These are phyloP conservation scores for Mustela nigripes DNA, from an alignment of 2,113 vertebrate genomes.

Conservation along the genomic window DNA sequence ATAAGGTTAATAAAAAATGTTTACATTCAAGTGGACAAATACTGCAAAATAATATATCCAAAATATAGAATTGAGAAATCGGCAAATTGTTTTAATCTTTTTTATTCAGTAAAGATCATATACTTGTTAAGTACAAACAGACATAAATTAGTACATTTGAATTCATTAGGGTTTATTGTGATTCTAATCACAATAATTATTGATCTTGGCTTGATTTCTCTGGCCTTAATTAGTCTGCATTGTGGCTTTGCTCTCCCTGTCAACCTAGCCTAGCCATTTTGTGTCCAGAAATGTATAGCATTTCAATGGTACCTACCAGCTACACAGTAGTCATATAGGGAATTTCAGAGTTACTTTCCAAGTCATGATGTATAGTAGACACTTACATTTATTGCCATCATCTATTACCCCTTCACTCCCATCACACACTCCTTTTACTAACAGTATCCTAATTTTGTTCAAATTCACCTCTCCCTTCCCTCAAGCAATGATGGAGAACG, in stretches of 20 bases:
- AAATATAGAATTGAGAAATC: constrained; percentile 64
- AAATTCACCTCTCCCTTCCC: background rate
- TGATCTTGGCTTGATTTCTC: constrained; percentile 66
- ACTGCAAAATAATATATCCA: constrained; percentile 54
- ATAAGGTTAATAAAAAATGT: constrained; percentile 50
- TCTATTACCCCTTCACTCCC: background rate
- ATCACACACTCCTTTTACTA: constrained; percentile 37
- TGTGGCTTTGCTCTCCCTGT: constrained; percentile 58
- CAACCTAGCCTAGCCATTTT: constrained; percentile 54
- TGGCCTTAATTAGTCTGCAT: constrained; percentile 68
- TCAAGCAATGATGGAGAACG: background rate
- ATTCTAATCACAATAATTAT: constrained; percentile 76
- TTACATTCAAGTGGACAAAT: constrained; percentile 56
- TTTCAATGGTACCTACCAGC: constrained; percentile 26
- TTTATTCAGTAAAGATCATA: constrained; percentile 68
- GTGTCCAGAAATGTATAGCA: constrained; percentile 45
- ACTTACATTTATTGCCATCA: background rate
- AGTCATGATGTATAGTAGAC: background rate
- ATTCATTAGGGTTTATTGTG: constrained; percentile 75
- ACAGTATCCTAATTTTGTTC: constrained; percentile 38
- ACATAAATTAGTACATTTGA: constrained; percentile 70
- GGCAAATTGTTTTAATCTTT: constrained; percentile 55
- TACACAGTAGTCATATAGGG: background rate
- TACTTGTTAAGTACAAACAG: constrained; percentile 59
- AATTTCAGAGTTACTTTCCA: constrained; percentile 32